Evolutionary conservation across 2,113 vertebrate species (phyloP).

Genomic region (Pseudopodoces humilis): DNA sequence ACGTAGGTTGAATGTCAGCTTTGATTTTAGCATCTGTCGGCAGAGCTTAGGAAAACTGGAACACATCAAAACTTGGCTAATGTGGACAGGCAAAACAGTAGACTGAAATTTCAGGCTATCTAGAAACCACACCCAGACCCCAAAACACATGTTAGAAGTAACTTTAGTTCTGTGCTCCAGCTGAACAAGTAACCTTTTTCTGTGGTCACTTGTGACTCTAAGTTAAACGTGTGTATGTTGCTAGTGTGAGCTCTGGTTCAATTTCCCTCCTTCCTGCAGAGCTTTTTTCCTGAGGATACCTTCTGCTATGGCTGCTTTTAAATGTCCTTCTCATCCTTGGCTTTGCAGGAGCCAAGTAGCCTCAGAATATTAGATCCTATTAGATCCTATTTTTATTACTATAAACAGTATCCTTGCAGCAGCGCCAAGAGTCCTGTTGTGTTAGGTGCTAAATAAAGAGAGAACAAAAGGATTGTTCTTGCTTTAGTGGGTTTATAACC

Average conservation of each 20-base stretch:
- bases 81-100: slow-evolving; percentile 60
- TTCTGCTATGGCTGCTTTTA: neutral
- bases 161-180: slow-evolving; percentile 40
- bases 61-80: slow-evolving; percentile 63
- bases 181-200: slow-evolving; percentile 54
- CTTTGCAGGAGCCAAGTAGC: neutral
- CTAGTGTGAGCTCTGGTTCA: slow-evolving; percentile 20
- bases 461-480: slow-evolving; percentile 24
- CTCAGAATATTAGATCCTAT: slow-evolving; percentile 4
- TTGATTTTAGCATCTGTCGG: slow-evolving; percentile 67
- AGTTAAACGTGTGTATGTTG: neutral
- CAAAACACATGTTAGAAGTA: slow-evolving; percentile 53
- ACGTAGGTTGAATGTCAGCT: slow-evolving; percentile 37
- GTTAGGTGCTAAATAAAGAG: slow-evolving; percentile 27
- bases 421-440: neutral
- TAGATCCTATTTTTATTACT: slow-evolving; percentile 41
- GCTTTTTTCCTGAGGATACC: neutral
- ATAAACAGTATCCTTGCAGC: neutral
- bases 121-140: slow-evolving; percentile 67
- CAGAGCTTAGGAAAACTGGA: slow-evolving; percentile 56
- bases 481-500: slow-evolving; percentile 2
- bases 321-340: neutral
- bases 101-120: slow-evolving; percentile 70
- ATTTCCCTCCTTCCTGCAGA: slow-evolving; percentile 18
- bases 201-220: slow-evolving; percentile 26